Percentiles rank a stretch among this genome's conserved stretches.
phyloP scores from a whole-genome alignment of 2,113 vertebrate genomes.

The Herpetotheres cachinnans region DNA sequence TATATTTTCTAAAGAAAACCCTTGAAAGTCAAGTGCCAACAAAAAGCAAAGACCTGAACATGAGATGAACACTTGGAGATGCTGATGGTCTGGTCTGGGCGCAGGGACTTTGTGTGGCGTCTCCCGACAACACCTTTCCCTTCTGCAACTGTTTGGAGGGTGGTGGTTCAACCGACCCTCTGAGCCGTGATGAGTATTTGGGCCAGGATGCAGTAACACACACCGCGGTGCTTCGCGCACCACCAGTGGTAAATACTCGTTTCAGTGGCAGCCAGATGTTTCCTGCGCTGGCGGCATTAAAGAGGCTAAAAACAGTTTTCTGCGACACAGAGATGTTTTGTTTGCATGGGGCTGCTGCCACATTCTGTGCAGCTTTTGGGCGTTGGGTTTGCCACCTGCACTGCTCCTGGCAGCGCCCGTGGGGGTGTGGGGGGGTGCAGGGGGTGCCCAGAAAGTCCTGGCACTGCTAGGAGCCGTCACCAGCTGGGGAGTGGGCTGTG shows the following conservation, averaged over 20 bases:
- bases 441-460: neutral
- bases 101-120: neutral
- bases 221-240: neutral
- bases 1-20: neutral
- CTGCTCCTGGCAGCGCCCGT: neutral
- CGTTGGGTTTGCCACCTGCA: neutral
- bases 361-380: neutral
- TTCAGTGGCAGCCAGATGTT: neutral
- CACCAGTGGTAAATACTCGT: neutral
- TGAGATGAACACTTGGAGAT: neutral
- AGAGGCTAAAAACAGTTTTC: neutral
- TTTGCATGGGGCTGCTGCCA: fast-evolving
- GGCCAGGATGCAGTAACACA: neutral
- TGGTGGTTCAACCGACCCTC: neutral
- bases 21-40: neutral
- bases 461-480: fast-evolving
- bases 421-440: neutral
- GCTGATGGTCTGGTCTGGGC: neutral
- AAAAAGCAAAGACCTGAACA: neutral
- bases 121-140: neutral
- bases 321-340: neutral
- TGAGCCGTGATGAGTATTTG: neutral
- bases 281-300: neutral
- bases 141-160: neutral
- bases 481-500: neutral